Percentiles rank a stretch among this genome's conserved stretches.
These are phyloP conservation scores for Callosobruchus maculatus DNA, from an alignment of 2,888 invertebrate species.

Conservation along the genomic window DNA sequence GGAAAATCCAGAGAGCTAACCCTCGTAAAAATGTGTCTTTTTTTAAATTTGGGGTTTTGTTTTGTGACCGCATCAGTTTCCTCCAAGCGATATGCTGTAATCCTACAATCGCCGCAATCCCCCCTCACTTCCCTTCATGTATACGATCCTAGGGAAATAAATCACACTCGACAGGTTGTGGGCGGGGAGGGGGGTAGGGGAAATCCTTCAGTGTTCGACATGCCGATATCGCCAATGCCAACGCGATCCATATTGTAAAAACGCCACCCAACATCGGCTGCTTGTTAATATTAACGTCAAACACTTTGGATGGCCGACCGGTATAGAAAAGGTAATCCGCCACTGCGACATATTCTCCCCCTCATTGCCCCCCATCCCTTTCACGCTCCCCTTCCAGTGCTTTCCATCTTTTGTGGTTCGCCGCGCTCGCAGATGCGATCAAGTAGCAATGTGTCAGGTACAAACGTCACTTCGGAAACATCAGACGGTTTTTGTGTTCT, in stretches of 20 bases:
- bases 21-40: no score
- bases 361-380: background rate
- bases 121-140: background rate
- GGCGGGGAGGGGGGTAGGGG: background rate
- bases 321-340: constrained; percentile 9
- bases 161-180: background rate
- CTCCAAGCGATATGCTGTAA: no score
- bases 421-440: background rate
- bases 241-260: background rate
- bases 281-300: constrained; percentile 43
- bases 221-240: background rate
- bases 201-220: background rate
- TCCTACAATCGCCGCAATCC: background rate
- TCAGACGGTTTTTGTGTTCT: no score
- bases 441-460: no score
- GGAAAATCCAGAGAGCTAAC: no score
- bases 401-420: background rate
- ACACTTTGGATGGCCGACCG: constrained; percentile 26
- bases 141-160: background rate
- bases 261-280: constrained; percentile 20
- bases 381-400: background rate
- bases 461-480: no score
- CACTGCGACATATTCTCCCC: background rate
- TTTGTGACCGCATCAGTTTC: no score
- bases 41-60: no score